Percentiles rank a stretch among this genome's conserved stretches.
These are phyloP conservation scores for Phylloscopus trochiloides DNA, from an alignment of 2,113 vertebrate genomes.

Conservation along the genomic window DNA sequence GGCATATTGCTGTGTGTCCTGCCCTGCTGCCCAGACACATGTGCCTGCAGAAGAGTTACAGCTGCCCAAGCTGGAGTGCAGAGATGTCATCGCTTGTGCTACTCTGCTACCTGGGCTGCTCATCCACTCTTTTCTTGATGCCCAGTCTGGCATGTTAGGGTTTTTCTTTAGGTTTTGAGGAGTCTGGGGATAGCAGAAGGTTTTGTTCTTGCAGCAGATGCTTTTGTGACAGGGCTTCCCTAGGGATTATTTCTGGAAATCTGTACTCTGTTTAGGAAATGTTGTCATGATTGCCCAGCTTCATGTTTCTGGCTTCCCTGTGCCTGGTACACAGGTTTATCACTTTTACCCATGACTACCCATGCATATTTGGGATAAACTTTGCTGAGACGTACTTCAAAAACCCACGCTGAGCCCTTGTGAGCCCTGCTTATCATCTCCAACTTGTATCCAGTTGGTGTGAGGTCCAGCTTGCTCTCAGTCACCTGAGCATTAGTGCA, in stretches of 20 bases:
- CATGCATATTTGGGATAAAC: not conserved
- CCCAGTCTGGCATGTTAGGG: not conserved
- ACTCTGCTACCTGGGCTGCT: not conserved
- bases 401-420: not conserved
- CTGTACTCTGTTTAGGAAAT: not conserved
- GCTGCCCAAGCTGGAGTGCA: not conserved
- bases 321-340: not conserved
- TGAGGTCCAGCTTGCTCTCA: not conserved
- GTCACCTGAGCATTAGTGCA: not conserved
- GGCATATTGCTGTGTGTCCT: rapidly evolving
- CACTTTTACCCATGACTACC: not conserved
- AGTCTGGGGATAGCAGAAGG: not conserved
- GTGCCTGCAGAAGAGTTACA: not conserved
- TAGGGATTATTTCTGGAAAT: conserved; percentile 12
- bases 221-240: not conserved
- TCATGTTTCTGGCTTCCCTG: not conserved
- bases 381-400: not conserved
- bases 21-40: not conserved
- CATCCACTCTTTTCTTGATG: not conserved
- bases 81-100: not conserved
- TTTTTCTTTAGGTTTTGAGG: not conserved
- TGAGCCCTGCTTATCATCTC: not conserved
- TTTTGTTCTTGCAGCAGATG: conserved; percentile 2
- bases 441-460: not conserved
- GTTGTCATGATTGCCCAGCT: not conserved